Evolutionary conservation across 2,113 vertebrate genomes (phyloP), one percentile per base, ranked within the genome.

Genomic region (Psophia crepitans): DNA sequence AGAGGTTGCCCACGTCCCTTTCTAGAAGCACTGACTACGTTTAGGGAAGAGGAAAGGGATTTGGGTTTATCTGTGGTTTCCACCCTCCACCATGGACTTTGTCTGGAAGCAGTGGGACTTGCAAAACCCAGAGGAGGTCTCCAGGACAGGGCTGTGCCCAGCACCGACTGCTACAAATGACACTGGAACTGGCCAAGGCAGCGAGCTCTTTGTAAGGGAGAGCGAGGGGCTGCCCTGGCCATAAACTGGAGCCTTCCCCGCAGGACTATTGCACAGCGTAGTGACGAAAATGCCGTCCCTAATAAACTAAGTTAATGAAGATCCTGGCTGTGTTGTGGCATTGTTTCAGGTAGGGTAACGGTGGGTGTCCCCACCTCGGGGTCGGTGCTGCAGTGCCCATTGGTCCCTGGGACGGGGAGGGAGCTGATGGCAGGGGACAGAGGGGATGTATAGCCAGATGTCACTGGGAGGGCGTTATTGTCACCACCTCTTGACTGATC

Each of bases 271-370:
- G 77, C 90, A 91, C 90, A 96, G 76, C 15, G 1, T 66, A 93
- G 89, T 81, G 58, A 51, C 14, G 28, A 69, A 87, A 88, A 91
- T 69, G 78, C 95, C 93, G 65, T 97, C 97, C 94, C 80, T 91
- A 98, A 98, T 98, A 98, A 98, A 98, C 48, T 51, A 91, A 76
- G n/a, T 91, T 96, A 97, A 96, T 68, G 49, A 64, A 10, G 57
- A 76, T 11, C 46, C 32, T 35, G 39, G 30, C 83, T 90, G 56
- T 69, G 21, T 57, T 37, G 13, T 89, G 46, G 60, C 18, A 9
- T 75, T 5, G 2, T 83, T 94, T 84, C 39, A 39, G 80, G 41
- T 41, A 21, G 22, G 14, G 10, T 60, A 43, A 20, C 0, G 1
- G 18, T 16, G 19, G 21, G 26, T 51, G 5, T 24, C 4, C 1